Base-by-base conservation (phyloP, 35 echinoderm and acorn worm species). In the Chiridota heheva region DNA sequence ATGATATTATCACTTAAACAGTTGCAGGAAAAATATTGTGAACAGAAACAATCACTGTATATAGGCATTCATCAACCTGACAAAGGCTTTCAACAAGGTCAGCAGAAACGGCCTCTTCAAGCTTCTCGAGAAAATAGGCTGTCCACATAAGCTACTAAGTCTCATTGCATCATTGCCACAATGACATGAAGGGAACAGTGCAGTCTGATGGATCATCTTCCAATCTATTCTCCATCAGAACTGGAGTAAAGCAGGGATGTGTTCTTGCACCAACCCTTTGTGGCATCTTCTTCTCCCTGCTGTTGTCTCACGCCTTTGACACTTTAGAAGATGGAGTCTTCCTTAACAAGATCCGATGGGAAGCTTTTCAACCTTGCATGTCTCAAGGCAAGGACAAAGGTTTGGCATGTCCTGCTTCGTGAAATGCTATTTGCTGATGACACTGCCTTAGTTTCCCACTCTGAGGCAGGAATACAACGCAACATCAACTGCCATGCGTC, bases 241-340 rank as follows among this genome's bases (percentile, higher is more conserved):
- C 44, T 30, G 82, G 89, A 42, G 83, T 82, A 27, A 92, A 92
- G 36, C 89, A 92, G 58, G 89, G 83, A n/a, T 82, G 76, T 33
- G 67, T 81, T 16, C 83, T 81, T 22, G 89, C 83, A 1, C 89
- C 89, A 13, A 86, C 83, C 12, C 65, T 86, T 26, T 86, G 86
- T 25, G 76, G 45, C 1, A 86, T 86, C 33, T 91, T 91, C 82
- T 92, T 86, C 55, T 29, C 63, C 3, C 17, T 81, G 12, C 32
- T 92, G 27, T 67, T 86, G 67, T 61, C 35, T 12, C 36, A 82
- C 20, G 78, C 86, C 13, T 73, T 71, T 17, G 3, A 28, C 5
- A 15, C 5, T 5, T 58, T 44, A 16, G 12, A 8, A 17, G 49
- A 82, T 5, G 75, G 83, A 4, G 40, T 86, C 17, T 57, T 81